These are phyloP conservation scores for Alectoris magna DNA, from an alignment of 2,797 vertebrate species.

Conservation along the genomic window DNA sequence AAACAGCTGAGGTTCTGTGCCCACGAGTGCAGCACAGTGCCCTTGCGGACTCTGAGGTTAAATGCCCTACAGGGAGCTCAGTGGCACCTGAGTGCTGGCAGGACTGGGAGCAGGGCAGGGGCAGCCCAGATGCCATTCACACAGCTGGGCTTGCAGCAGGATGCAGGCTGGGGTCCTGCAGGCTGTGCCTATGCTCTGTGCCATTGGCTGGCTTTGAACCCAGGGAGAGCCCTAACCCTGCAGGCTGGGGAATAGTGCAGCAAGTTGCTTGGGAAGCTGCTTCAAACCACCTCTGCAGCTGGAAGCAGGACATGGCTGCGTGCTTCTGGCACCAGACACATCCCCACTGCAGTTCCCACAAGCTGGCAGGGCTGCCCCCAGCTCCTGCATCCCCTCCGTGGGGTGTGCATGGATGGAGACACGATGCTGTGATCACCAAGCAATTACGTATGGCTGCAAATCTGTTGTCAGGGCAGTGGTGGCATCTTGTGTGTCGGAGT, in stretches of 20 bases:
- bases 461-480: not conserved
- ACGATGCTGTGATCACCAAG: not conserved
- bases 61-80: not conserved
- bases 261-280: not conserved
- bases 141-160: not conserved
- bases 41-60: not conserved
- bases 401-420: not conserved
- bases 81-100: constrained; percentile 40
- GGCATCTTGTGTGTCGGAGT: not conserved
- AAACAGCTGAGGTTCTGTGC: accelerated
- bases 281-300: not conserved
- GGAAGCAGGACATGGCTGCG: not conserved
- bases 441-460: not conserved
- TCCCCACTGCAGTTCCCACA: not conserved
- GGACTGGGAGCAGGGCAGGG: not conserved
- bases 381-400: not conserved
- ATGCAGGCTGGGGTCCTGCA: not conserved
- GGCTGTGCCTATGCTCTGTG: not conserved
- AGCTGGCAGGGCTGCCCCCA: not conserved
- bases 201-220: not conserved
- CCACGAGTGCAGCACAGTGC: accelerated
- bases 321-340: not conserved
- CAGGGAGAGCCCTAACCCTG: not conserved
- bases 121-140: not conserved
- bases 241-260: not conserved